phyloP scores from a whole-genome alignment of 2,113 vertebrate genomes.

The Lontra canadensis region DNA sequence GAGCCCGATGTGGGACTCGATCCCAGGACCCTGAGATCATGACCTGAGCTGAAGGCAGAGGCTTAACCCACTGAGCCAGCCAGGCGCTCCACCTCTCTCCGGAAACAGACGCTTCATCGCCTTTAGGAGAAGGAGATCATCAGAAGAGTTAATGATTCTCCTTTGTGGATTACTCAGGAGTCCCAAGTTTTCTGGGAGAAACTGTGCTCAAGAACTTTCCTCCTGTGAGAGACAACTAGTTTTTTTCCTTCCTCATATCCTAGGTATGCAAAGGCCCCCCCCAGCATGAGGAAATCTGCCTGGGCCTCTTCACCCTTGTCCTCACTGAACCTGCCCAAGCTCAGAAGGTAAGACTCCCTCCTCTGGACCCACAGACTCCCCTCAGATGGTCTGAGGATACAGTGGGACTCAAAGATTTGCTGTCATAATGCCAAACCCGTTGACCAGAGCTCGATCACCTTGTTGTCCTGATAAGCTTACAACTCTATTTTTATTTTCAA shows the following conservation, averaged over 20 bases:
- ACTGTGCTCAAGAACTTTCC: neutral
- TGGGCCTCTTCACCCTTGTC: constrained; percentile 93
- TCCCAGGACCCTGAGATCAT: too few species aligned
- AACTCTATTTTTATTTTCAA: neutral
- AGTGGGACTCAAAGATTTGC: neutral
- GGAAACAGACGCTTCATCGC: neutral
- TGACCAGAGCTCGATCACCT: neutral
- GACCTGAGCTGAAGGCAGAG: too few species aligned
- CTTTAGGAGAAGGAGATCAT: neutral
- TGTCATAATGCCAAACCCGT: neutral
- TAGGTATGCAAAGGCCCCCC: constrained; percentile 96
- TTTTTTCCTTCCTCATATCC: neutral
- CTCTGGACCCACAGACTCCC: neutral
- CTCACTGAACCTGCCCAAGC: constrained; percentile 92
- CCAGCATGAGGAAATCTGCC: constrained; percentile 96
- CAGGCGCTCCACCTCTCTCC: neutral
- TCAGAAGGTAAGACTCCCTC: constrained; percentile 88
- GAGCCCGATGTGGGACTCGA: fast-evolving
- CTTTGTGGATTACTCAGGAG: neutral
- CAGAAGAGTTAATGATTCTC: neutral
- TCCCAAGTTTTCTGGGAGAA: constrained; percentile 15
- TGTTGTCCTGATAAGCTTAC: neutral
- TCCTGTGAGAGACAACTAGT: neutral
- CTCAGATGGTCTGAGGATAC: neutral
- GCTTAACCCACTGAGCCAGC: too few species aligned